Conservation (phyloP, 1,140 invertebrate species). For the Latrodectus geometricus region DNA sequence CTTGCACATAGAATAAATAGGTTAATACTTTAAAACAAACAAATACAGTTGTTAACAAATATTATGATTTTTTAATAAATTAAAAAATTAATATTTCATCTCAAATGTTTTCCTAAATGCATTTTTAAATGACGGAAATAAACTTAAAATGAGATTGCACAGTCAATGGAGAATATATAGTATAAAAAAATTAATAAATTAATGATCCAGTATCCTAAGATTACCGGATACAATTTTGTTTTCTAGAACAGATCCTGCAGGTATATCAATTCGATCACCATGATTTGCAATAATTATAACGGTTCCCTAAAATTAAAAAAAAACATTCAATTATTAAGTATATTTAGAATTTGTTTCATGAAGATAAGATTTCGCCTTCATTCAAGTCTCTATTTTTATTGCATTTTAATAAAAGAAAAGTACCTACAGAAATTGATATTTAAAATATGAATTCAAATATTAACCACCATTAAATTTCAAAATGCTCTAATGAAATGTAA, state of each 20-base stretch:
- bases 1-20: constrained; percentile 11
- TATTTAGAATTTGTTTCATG: too few species aligned
- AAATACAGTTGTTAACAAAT: too few species aligned
- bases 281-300: constrained; percentile 99
- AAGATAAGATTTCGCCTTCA: too few species aligned
- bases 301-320: constrained; percentile 72
- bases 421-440: too few species aligned
- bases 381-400: too few species aligned
- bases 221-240: constrained; percentile 99
- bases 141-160: constrained; percentile 21
- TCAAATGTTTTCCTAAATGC: background rate
- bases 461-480: too few species aligned
- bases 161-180: background rate
- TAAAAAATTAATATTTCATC: background rate
- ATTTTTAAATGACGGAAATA: background rate
- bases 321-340: background rate
- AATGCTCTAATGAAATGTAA: too few species aligned
- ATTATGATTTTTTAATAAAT: background rate
- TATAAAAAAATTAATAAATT: constrained; percentile 64
- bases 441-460: too few species aligned
- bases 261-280: constrained; percentile 98
- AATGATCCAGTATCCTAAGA: constrained; percentile 97
- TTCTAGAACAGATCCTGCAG: constrained; percentile 94
- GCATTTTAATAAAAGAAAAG: too few species aligned
- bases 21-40: background rate